Conservation (phyloP, 2,797 vertebrate species). For the Cyclura pinguis region DNA sequence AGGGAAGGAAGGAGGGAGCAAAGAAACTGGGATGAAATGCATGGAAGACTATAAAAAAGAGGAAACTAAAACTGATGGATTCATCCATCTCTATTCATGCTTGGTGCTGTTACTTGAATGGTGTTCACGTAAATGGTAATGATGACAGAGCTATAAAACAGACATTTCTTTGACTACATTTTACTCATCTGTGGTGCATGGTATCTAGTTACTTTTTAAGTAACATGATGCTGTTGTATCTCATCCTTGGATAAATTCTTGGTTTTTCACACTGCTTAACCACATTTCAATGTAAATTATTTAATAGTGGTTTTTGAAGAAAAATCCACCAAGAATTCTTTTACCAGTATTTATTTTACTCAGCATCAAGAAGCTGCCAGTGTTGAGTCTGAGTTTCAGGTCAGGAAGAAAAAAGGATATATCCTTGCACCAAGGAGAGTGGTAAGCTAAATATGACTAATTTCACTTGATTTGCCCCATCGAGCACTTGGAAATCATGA, state of each 20-base stretch:
- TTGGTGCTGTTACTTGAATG: neutral
- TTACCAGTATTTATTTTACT: slow-evolving; percentile 27
- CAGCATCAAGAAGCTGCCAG: slow-evolving; percentile 35
- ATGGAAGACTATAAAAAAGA: too few species aligned
- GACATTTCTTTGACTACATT: neutral
- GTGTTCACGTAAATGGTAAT: neutral
- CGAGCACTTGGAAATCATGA: slow-evolving; percentile 33
- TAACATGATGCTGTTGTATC: neutral
- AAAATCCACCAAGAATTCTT: neutral
- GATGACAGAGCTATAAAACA: neutral
- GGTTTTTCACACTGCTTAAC: neutral
- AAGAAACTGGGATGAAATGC: too few species aligned
- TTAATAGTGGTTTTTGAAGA: neutral
- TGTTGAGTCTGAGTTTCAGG: slow-evolving; percentile 40
- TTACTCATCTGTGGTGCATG: neutral
- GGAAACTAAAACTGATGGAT: too few species aligned
- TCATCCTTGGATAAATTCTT: neutral
- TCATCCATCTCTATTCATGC: neutral
- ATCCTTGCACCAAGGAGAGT: slow-evolving; percentile 42
- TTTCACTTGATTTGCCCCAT: slow-evolving; percentile 62
- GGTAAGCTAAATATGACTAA: slow-evolving; percentile 56
- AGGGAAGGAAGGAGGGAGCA: neutral
- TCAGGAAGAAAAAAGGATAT: neutral
- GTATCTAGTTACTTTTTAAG: neutral
- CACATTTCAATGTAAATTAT: neutral